phyloP scores from a whole-genome alignment of 1,140 invertebrate genomes.

The Pygmarrhopalites habei region DNA sequence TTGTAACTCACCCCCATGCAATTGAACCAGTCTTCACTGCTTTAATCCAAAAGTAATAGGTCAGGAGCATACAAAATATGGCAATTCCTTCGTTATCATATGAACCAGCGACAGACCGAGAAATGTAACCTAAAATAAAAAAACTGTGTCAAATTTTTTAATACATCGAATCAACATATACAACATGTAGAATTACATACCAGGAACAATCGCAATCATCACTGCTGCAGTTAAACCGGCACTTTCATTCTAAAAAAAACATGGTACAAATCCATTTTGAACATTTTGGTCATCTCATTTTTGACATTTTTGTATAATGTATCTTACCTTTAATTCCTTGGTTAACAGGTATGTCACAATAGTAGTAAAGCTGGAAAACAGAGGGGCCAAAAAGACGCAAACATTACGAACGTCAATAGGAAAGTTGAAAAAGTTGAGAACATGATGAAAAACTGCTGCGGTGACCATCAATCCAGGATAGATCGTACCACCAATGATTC shows the following conservation, averaged over 20 bases:
- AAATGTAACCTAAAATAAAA: no score
- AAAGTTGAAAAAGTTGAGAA: slow-evolving; percentile 83
- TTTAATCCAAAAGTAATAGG: slow-evolving; percentile 97
- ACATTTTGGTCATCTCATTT: background rate
- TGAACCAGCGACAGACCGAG: slow-evolving; percentile 90
- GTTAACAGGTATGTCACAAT: slow-evolving; percentile 92
- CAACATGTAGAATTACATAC: no score
- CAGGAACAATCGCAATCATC: slow-evolving; percentile 93
- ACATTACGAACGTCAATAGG: slow-evolving; percentile 95
- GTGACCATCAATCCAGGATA: slow-evolving; percentile 98
- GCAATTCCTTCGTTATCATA: slow-evolving; percentile 98
- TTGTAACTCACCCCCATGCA: no score
- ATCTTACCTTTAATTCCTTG: slow-evolving; percentile 78
- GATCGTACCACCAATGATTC: slow-evolving; percentile 89
- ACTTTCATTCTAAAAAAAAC: slow-evolving; percentile 63
- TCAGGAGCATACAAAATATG: slow-evolving; percentile 96
- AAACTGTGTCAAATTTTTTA: no score
- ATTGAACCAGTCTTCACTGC: slow-evolving; percentile 92
- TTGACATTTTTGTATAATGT: no score
- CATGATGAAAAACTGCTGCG: slow-evolving; percentile 81
- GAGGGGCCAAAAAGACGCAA: slow-evolving; percentile 93
- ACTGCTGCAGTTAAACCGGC: slow-evolving; percentile 80
- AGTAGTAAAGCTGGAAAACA: slow-evolving; percentile 93
- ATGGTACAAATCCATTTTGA: background rate
- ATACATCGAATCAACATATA: no score